Evolutionary conservation across 2,888 invertebrate genomes (phyloP).

Genomic region (Anagyrus pseudococci): DNA sequence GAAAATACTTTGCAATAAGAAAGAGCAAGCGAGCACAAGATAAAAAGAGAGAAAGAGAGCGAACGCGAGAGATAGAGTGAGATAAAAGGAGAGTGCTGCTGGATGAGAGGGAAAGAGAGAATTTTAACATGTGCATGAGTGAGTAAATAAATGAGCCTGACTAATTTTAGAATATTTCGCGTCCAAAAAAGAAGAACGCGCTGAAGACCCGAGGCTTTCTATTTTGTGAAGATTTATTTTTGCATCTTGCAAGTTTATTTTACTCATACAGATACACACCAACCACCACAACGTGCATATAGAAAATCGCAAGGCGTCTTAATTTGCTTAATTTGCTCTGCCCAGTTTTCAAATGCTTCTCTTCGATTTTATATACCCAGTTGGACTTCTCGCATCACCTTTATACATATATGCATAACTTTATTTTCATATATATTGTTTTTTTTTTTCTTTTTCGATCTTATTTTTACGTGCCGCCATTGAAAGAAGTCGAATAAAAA

Average conservation of each 20-base stretch:
- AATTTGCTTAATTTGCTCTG: conserved; percentile 12
- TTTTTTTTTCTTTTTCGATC: no score
- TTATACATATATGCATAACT: no score
- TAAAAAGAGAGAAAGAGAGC: background rate
- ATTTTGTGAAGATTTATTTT: conserved; percentile 34
- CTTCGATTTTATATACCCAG: conserved; percentile 24
- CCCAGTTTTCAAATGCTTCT: conserved; percentile 1
- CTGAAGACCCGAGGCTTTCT: conserved; percentile 12
- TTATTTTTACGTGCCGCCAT: no score
- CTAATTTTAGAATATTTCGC: conserved; percentile 34
- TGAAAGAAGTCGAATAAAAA: no score
- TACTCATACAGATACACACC: conserved; percentile 2
- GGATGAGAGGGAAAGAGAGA: background rate
- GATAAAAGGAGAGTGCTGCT: background rate
- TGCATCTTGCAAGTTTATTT: conserved; percentile 4
- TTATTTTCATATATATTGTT: no score
- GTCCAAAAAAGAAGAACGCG: conserved; percentile 22
- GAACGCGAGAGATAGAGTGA: background rate
- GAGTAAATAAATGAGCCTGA: background rate
- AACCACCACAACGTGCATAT: background rate
- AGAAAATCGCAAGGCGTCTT: conserved; percentile 20
- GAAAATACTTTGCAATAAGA: no score
- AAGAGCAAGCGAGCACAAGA: no score
- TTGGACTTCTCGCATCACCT: no score
- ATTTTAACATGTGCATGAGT: background rate